A percentile compares a stretch with the other conserved stretches of the same genome.
Conservation (phyloP, 1,140 invertebrate species). For the Metopolophium dirhodum region DNA sequence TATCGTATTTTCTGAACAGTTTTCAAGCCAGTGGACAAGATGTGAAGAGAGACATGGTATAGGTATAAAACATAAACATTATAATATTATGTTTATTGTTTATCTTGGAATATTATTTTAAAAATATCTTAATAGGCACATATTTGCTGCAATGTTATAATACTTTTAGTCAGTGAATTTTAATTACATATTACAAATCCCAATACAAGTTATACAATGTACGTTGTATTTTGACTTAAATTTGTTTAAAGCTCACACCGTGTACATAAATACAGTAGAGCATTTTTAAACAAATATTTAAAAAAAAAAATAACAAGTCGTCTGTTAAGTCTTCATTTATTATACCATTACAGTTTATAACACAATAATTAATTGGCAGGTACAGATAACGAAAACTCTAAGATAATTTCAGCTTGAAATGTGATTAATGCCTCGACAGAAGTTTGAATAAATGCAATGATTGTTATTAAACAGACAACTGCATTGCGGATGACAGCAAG, state of each 20-base stretch:
- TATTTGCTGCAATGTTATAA: background rate
- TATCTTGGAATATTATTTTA: background rate
- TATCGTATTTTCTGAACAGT: too few species aligned
- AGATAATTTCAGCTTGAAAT: background rate
- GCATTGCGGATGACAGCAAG: conserved; percentile 14
- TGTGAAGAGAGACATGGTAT: background rate
- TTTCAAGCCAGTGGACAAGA: background rate
- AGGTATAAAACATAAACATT: background rate
- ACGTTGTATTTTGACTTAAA: background rate
- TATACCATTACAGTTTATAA: background rate
- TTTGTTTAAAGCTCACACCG: background rate
- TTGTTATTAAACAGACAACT: background rate
- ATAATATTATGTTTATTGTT: background rate
- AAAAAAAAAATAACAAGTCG: too few species aligned
- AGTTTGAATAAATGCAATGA: background rate
- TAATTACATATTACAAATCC: background rate
- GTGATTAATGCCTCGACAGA: background rate
- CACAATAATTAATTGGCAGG: background rate
- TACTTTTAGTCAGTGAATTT: background rate
- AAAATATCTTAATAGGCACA: background rate
- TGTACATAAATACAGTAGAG: background rate
- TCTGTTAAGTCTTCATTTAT: background rate
- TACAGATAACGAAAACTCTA: background rate
- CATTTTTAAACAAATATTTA: too few species aligned
- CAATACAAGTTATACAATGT: background rate